Evolutionary conservation across 2,113 vertebrate species (phyloP).

Genomic region (Spea multiplicata): DNA sequence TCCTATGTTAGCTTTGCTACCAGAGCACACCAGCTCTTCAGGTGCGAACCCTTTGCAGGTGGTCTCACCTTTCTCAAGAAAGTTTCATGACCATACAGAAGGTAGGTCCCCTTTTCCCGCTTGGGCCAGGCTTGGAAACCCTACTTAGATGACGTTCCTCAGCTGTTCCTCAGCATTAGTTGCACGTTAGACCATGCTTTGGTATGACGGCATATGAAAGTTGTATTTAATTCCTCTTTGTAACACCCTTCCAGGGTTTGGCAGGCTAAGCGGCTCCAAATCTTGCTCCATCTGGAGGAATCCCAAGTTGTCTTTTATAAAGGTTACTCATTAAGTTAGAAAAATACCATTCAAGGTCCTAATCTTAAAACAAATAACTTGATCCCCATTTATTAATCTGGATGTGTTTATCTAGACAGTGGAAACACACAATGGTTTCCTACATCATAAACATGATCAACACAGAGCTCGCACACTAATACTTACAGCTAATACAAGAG

Average conservation of each 20-base stretch:
- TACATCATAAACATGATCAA: too few species aligned
- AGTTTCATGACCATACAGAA: slow-evolving; percentile 53
- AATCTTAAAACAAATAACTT: neutral
- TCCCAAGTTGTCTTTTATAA: neutral
- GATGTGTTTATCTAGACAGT: neutral
- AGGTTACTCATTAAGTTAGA: too few species aligned
- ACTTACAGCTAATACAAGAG: too few species aligned
- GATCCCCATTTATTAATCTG: neutral
- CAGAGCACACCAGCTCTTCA: slow-evolving; percentile 55
- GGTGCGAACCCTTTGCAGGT: slow-evolving; percentile 51
- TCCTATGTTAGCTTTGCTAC: slow-evolving; percentile 50
- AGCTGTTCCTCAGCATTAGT: neutral
- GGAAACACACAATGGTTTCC: too few species aligned
- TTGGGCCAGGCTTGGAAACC: neutral
- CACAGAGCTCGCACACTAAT: too few species aligned
- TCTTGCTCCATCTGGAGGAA: neutral
- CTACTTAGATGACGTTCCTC: neutral
- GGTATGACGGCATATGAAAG: neutral
- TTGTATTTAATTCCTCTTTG: neutral
- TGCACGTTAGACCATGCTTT: neutral
- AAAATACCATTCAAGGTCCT: neutral
- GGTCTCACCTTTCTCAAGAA: slow-evolving; percentile 44
- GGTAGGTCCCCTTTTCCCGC: slow-evolving; percentile 57
- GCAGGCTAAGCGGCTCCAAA: neutral
- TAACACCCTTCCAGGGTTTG: neutral